phyloP scores from a whole-genome alignment of 2,797 vertebrate species.

The Gephyroberyx darwinii region DNA sequence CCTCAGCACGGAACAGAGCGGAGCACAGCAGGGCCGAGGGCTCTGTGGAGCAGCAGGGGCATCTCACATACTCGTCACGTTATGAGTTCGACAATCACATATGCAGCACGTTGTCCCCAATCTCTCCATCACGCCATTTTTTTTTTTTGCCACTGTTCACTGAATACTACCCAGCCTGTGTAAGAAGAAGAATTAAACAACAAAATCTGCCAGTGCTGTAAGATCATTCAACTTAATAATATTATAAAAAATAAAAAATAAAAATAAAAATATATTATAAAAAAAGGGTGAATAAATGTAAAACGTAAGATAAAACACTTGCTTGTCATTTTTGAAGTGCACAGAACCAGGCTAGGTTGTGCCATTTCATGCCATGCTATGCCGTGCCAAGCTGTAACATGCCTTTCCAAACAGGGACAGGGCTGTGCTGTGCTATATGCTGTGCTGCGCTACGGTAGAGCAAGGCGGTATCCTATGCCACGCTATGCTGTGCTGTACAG shows the following conservation, averaged over 20 bases:
- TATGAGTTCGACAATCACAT: slow-evolving; percentile 38
- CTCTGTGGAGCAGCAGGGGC: slow-evolving; percentile 51
- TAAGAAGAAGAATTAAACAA: too few relatives aligned
- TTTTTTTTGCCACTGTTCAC: neutral
- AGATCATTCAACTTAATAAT: too few relatives aligned
- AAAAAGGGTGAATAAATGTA: too few relatives aligned
- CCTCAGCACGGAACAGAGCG: slow-evolving; percentile 60
- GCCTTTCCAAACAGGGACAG: neutral
- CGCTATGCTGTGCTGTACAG: slow-evolving; percentile 7
- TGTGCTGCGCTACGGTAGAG: neutral
- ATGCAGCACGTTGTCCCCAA: slow-evolving; percentile 17
- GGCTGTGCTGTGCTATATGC: neutral
- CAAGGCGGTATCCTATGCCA: neutral
- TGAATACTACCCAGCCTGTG: neutral
- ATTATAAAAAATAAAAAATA: too few relatives aligned
- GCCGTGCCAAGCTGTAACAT: slow-evolving; percentile 6
- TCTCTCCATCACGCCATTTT: neutral
- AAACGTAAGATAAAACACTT: too few relatives aligned
- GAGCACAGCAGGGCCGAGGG: slow-evolving; percentile 58
- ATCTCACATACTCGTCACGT: slow-evolving; percentile 48
- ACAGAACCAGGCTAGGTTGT: neutral
- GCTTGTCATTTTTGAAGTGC: too few relatives aligned
- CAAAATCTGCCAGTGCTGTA: too few relatives aligned
- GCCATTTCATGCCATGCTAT: neutral
- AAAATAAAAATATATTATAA: too few relatives aligned